A percentile compares a stretch with the other conserved stretches of the same genome.
Conservation (phyloP, 2,113 vertebrate genomes). For the human (Homo sapiens) region DNA sequence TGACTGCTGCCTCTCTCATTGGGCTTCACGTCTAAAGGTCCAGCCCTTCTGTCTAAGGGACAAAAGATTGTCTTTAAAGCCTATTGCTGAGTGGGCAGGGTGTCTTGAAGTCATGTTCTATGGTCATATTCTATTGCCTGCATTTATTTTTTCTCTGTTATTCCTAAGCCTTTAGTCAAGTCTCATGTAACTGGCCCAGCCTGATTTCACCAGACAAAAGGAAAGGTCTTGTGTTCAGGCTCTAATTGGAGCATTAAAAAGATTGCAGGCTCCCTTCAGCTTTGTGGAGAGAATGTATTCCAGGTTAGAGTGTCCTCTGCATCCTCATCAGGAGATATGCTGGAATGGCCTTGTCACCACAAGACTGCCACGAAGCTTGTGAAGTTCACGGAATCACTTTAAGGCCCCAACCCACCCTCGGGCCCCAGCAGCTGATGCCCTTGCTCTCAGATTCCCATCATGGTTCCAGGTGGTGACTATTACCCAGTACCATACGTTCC, state of each 20-base stretch:
- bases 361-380: background rate
- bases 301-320: background rate
- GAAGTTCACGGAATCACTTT: background rate
- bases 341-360: background rate
- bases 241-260: background rate
- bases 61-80: background rate
- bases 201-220: background rate
- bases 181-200: constrained; percentile 24
- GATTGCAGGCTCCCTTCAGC: background rate
- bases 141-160: background rate
- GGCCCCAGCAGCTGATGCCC: background rate
- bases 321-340: background rate
- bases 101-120: background rate
- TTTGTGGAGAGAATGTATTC: background rate
- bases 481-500: background rate
- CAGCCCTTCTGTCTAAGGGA: background rate
- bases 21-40: background rate
- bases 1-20: background rate
- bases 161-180: background rate
- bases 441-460: background rate
- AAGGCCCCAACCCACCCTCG: background rate
- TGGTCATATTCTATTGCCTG: background rate
- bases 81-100: background rate
- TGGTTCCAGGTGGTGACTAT: background rate
- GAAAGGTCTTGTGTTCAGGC: background rate